Conservation (phyloP, 2,113 vertebrate genomes). For the Atractosteus spatula region DNA sequence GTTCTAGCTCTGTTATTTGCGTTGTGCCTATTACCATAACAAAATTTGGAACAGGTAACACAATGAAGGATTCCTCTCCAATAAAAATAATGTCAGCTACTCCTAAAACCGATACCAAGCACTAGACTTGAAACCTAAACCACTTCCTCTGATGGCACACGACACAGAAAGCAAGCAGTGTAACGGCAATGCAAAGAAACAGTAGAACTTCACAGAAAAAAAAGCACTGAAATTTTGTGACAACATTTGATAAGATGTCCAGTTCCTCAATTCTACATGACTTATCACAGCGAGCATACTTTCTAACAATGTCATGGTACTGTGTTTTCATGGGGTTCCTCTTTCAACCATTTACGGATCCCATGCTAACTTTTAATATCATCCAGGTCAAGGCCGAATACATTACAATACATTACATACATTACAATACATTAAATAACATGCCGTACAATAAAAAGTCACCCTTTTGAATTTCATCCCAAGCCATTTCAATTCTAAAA, state of each 20-base stretch:
- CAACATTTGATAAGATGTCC: background rate
- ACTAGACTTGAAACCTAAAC: background rate
- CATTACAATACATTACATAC: no score
- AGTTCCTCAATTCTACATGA: background rate
- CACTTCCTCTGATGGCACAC: slow-evolving; percentile 7
- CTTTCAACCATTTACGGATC: background rate
- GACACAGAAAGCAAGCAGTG: background rate
- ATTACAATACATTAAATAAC: no score
- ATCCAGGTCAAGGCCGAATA: no score
- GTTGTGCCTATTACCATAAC: no score
- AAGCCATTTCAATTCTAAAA: no score
- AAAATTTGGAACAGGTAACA: no score
- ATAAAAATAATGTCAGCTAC: background rate
- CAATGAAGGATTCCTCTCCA: background rate
- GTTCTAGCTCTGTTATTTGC: no score
- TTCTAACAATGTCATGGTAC: no score
- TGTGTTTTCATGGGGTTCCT: background rate
- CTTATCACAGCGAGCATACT: no score
- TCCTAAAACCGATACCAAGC: slow-evolving; percentile 5
- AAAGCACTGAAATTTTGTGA: background rate
- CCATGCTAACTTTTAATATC: no score
- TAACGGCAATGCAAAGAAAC: background rate
- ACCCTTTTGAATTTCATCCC: no score
- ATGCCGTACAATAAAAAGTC: no score
- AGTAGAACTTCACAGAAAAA: slow-evolving; percentile 8